Evolutionary conservation across 92 coral and sea anemone species (phyloP), one percentile per base, ranked within the genome.

Genomic region (Epizoanthus ramosus): DNA sequence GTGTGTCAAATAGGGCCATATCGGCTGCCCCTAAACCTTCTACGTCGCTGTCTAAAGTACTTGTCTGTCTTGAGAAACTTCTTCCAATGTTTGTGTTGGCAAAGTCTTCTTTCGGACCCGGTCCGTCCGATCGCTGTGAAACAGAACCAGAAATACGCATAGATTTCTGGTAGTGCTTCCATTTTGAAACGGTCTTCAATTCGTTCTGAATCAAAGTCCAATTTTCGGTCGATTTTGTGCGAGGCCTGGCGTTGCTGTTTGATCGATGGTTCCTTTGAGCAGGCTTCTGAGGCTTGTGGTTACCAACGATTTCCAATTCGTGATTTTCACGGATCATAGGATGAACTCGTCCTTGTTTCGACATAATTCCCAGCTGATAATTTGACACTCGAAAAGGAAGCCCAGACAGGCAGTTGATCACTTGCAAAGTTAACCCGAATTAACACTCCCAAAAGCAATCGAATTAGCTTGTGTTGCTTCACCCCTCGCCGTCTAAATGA

Each of bases 31-130:
- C 97, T 9, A 85, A 57, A 14, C 88, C 91, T 24, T 95, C 98
- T 2, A 93, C 93, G 89, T 97, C 99, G 73, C 99, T 97, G 85
- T 97, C 99, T 63, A 97, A 66, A 25, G 88, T 89, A 54, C 98
- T 86, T 28, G 85, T 66, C 17, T 77, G 82, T 33, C 71, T 56
- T 77, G 45, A 22, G 43, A 12, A 19, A 3, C 84, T 84, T 74
- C 25, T 79, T 31, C 41, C 79, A 39, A 58, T 37, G 45, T 84
- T 56, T 18, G 28, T 22, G 8, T 33, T 12, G 8, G 6, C 6
- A 23, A 39, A 56, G 12, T 68, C 82, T 7, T 84, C 81, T n/a
- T 63, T 65, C 21, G 87, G 84, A 54, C 86, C 84, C 15, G 85
- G 90, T 9, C 80, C 85, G 15, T 70, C 85, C 19, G 85, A 19